These are phyloP conservation scores for Macrosiphum euphorbiae DNA, from an alignment of 2,888 invertebrate species.

Conservation along the genomic window DNA sequence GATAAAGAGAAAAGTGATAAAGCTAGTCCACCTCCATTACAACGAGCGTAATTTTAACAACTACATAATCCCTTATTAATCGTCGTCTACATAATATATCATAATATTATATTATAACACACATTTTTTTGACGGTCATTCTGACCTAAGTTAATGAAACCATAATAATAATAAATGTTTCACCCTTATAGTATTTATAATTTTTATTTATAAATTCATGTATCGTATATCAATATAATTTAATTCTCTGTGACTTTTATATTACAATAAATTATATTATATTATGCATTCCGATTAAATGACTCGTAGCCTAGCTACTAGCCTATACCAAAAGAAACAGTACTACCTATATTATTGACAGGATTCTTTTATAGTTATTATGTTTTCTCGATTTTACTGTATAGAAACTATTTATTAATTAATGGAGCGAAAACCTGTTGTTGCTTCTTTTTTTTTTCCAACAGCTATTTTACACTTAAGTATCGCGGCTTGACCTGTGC, in stretches of 20 bases:
- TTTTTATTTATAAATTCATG: background rate
- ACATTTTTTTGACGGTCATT: background rate
- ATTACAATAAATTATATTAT: background rate
- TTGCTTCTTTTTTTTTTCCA: no score
- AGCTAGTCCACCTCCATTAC: background rate
- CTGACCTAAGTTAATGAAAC: background rate
- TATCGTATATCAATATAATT: background rate
- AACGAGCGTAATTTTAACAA: background rate
- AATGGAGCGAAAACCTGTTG: no score
- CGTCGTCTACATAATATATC: background rate
- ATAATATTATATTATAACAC: background rate
- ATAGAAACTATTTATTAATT: background rate
- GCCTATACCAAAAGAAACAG: background rate
- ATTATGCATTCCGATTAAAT: background rate
- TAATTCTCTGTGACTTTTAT: background rate
- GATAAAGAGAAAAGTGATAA: rapidly evolving
- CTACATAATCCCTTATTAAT: background rate
- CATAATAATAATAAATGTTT: background rate
- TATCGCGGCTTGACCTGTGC: background rate
- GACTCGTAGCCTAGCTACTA: background rate
- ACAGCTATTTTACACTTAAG: no score
- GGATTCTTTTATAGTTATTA: background rate
- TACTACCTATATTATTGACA: background rate
- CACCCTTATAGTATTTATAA: background rate
- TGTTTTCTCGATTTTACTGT: background rate